Evolutionary conservation across 1,140 invertebrate genomes (phyloP).

Genomic region (Palaemon carinicauda): DNA sequence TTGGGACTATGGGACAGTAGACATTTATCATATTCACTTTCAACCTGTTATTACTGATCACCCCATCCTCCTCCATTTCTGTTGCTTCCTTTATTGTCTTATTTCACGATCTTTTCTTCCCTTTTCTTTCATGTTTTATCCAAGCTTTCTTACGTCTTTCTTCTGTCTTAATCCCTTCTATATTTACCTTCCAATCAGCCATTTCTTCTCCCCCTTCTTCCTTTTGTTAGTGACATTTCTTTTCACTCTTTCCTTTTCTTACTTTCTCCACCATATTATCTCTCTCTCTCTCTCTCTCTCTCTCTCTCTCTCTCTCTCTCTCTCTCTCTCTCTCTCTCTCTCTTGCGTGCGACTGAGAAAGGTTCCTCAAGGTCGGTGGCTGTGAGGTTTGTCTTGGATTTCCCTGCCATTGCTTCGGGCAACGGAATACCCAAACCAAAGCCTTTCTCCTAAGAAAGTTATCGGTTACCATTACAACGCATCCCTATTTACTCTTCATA

Average conservation of each 20-base stretch:
- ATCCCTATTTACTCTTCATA: too few species aligned
- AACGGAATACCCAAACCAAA: neutral
- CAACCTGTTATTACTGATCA: neutral
- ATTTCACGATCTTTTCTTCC: too few species aligned
- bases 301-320: neutral
- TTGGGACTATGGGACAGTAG: too few species aligned
- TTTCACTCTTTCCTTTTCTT: neutral
- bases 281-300: neutral
- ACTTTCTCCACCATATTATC: neutral
- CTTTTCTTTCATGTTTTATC: neutral
- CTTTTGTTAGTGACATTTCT: neutral
- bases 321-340: neutral
- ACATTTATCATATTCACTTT: neutral
- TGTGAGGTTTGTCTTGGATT: neutral
- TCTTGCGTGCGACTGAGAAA: neutral
- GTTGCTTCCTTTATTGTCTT: too few species aligned
- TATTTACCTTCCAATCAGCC: neutral
- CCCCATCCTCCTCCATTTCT: too few species aligned
- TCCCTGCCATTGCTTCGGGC: neutral
- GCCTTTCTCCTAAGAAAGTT: neutral
- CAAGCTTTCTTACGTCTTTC: neutral
- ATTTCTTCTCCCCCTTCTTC: neutral
- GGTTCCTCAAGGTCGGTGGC: neutral
- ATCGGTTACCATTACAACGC: too few species aligned
- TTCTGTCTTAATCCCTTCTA: too few species aligned